Percentiles rank a stretch among this genome's conserved stretches.
These are phyloP conservation scores for Chrysotoxum bicinctum DNA, from an alignment of 2,888 invertebrate genomes.

Conservation along the genomic window DNA sequence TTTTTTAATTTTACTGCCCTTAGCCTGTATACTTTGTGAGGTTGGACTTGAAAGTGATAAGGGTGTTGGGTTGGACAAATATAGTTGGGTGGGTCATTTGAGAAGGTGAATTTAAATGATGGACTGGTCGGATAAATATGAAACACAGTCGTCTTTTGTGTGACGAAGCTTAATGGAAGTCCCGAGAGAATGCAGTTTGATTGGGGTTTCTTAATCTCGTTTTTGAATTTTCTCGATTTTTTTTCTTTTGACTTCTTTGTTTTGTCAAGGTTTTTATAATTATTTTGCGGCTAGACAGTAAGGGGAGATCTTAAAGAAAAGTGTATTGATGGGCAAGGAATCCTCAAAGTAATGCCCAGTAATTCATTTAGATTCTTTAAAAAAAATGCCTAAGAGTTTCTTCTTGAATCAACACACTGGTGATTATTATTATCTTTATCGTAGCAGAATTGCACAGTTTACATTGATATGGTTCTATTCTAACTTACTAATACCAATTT, in stretches of 20 bases:
- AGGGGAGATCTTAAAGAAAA: background rate
- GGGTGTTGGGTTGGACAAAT: constrained; percentile 36
- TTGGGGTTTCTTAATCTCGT: constrained; percentile 48
- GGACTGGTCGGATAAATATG: constrained; percentile 16
- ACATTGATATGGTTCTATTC: no score
- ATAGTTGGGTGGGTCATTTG: constrained; percentile 39
- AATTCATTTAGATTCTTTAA: background rate
- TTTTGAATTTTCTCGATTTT: constrained; percentile 16
- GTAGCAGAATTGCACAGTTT: no score
- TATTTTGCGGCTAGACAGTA: background rate
- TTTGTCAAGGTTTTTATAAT: constrained; percentile 6
- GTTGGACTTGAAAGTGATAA: constrained; percentile 53
- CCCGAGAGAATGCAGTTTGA: constrained; percentile 37
- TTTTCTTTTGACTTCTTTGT: background rate
- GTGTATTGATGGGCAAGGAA: background rate
- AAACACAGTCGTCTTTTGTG: constrained; percentile 15
- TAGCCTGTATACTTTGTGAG: background rate
- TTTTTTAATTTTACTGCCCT: background rate
- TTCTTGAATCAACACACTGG: no score
- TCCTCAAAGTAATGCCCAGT: background rate
- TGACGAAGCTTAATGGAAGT: constrained; percentile 49
- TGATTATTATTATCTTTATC: no score
- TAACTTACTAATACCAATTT: no score
- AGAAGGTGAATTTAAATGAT: constrained; percentile 44
- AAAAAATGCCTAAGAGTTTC: background rate